These are phyloP conservation scores for Peromyscus polionotus DNA, from an alignment of 2,113 vertebrate species.

Conservation along the genomic window DNA sequence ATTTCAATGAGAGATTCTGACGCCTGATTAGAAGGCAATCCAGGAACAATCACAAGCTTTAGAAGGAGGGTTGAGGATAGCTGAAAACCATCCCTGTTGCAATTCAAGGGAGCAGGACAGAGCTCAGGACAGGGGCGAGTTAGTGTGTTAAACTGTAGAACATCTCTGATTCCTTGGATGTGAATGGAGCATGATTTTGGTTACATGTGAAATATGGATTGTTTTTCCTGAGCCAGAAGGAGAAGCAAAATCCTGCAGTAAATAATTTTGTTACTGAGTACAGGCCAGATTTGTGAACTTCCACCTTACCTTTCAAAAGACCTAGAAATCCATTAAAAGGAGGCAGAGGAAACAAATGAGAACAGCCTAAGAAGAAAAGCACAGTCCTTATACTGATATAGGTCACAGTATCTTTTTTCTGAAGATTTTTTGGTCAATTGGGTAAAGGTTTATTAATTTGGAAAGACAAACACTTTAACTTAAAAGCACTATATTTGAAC, in stretches of 20 bases:
- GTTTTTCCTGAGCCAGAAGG: slow-evolving; percentile 84
- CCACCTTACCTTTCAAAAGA: slow-evolving; percentile 95
- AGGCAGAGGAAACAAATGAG: slow-evolving; percentile 94
- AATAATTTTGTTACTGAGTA: slow-evolving; percentile 87
- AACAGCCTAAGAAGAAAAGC: slow-evolving; percentile 91
- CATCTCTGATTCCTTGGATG: slow-evolving; percentile 84
- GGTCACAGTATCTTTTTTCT: slow-evolving; percentile 76
- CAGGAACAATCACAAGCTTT: slow-evolving; percentile 85
- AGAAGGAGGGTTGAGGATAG: slow-evolving; percentile 71
- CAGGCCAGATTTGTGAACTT: slow-evolving; percentile 89
- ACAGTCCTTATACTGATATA: slow-evolving; percentile 88
- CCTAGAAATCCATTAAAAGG: slow-evolving; percentile 93
- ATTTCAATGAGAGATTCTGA: slow-evolving; percentile 72
- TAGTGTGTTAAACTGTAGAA: slow-evolving; percentile 88
- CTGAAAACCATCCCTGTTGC: slow-evolving; percentile 65
- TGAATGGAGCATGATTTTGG: slow-evolving; percentile 87
- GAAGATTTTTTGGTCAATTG: slow-evolving; percentile 82
- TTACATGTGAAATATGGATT: slow-evolving; percentile 86
- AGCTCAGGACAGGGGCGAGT: slow-evolving; percentile 86
- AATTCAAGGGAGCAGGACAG: slow-evolving; percentile 78
- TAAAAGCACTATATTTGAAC: background rate
- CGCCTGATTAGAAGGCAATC: slow-evolving; percentile 79
- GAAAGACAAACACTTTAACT: slow-evolving; percentile 61
- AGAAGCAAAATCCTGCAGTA: slow-evolving; percentile 79
- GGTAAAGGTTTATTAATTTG: slow-evolving; percentile 76